Base-by-base conservation (phyloP, 2,797 vertebrate species). In the Siniperca obscura region DNA sequence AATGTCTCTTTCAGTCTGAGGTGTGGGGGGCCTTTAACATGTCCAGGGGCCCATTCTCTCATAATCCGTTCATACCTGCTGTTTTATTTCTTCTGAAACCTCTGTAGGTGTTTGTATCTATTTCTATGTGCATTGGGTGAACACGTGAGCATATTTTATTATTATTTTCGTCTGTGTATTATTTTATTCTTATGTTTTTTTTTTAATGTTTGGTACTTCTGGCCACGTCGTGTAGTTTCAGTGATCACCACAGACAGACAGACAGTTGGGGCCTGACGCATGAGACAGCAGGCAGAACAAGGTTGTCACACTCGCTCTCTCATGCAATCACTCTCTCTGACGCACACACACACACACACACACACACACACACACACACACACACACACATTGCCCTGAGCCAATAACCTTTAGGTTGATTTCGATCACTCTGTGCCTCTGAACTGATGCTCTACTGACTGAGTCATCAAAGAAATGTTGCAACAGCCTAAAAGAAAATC, bases 391-490 rank as follows among this genome's bases (percentile, higher is more conserved):
- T 2, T 9, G 7, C 36, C 30, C 19, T 70, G 77, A 83, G 48
- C 84, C 67, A 86, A 1, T 48, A 61, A 19, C 55, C 52, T 84
- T 40, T 11, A 8, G 52, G 50, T 34, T 79, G 36, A 71, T 21
- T 75, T 77, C 66, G 79, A 69, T 81, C 69, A 59, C 57, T 70
- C 76, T 62, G 13, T 38, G 4, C 22, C 13, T 86, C 17, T 56
- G 53, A 82, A 50, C 66, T 56, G 7, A 44, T 19, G 5, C 34
- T 46, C 14, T 13, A 2, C 30, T 27, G 7, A 74, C 7, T 84
- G 83, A 89, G 44, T 91, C 87, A 91, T 60, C n/a, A 14, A 2
- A 9, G 0, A 78, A 66, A 80, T 79, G 66, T 78, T 76, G 71
- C 53, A 55, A 85, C 53, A 66, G 57, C 17, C 4, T 3, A 34